Percentiles rank a stretch among this genome's conserved stretches.
These are phyloP conservation scores for Anabas testudineus DNA, from an alignment of 2,797 vertebrate species.

Conservation along the genomic window DNA sequence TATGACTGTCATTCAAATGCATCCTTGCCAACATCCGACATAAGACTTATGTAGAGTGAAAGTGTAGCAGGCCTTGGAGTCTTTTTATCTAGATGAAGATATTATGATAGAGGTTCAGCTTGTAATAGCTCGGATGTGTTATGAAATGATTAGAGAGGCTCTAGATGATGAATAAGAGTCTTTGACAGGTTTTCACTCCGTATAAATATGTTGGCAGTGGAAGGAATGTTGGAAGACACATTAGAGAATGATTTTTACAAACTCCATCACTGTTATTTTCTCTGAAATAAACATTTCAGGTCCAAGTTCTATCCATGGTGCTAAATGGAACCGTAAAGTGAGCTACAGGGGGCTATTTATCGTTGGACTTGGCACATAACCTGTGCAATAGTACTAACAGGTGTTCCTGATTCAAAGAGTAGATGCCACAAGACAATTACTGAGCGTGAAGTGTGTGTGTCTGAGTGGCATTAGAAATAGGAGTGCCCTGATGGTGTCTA, in stretches of 20 bases:
- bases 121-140: conserved; percentile 1
- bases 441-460: conserved; percentile 5
- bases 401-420: conserved; percentile 32
- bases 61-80: too few relatives aligned
- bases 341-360: conserved; percentile 21
- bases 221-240: conserved; percentile 4
- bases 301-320: background rate
- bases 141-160: conserved; percentile 20
- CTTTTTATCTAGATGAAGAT: background rate
- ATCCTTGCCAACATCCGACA: too few relatives aligned
- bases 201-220: conserved; percentile 30
- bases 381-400: conserved; percentile 26
- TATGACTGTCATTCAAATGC: too few relatives aligned
- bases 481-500: conserved; percentile 21
- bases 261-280: conserved; percentile 3
- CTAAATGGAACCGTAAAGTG: background rate
- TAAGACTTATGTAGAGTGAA: background rate
- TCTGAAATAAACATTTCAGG: conserved; percentile 7
- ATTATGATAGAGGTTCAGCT: background rate
- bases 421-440: conserved; percentile 18
- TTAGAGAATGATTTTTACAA: conserved; percentile 9
- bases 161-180: conserved; percentile 10
- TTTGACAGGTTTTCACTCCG: conserved; percentile 11
- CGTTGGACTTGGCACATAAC: conserved; percentile 24
- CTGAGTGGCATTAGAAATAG: conserved; percentile 10